These are phyloP conservation scores for Augochlorella aurata DNA, from an alignment of 2,888 invertebrate species.

Conservation along the genomic window DNA sequence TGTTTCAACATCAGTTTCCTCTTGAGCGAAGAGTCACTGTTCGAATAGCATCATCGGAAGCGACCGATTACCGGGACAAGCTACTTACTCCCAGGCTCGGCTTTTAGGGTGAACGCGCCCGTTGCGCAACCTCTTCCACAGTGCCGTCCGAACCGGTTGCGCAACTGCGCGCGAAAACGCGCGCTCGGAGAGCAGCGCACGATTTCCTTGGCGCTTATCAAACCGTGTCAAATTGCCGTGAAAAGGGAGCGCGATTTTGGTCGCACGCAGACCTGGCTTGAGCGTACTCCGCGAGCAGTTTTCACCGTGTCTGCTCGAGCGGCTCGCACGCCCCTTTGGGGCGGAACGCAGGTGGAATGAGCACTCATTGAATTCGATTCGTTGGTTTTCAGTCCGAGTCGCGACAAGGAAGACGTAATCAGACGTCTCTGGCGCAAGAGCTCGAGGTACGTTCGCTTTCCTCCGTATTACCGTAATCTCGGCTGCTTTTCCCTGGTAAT, in stretches of 20 bases:
- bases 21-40: no score
- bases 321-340: not conserved
- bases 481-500: no score
- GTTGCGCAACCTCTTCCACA: slow-evolving; percentile 7
- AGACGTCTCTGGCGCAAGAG: slow-evolving; percentile 59
- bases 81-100: no score
- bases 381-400: slow-evolving; percentile 52
- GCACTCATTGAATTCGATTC: slow-evolving; percentile 28
- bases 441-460: slow-evolving; percentile 46
- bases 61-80: no score
- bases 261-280: not conserved
- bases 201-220: slow-evolving; percentile 20
- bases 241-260: slow-evolving; percentile 20
- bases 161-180: not conserved
- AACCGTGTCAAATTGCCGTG: slow-evolving; percentile 30
- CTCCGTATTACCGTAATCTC: not conserved
- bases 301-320: slow-evolving; percentile 1
- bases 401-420: slow-evolving; percentile 60
- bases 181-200: slow-evolving; percentile 18
- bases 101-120: not conserved
- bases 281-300: not conserved
- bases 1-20: no score
- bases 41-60: no score
- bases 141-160: not conserved
- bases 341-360: not conserved